Percentiles rank a stretch among this genome's conserved stretches.
phyloP scores from a whole-genome alignment of 2,888 invertebrate genomes.

The Cantharis lateralis region DNA sequence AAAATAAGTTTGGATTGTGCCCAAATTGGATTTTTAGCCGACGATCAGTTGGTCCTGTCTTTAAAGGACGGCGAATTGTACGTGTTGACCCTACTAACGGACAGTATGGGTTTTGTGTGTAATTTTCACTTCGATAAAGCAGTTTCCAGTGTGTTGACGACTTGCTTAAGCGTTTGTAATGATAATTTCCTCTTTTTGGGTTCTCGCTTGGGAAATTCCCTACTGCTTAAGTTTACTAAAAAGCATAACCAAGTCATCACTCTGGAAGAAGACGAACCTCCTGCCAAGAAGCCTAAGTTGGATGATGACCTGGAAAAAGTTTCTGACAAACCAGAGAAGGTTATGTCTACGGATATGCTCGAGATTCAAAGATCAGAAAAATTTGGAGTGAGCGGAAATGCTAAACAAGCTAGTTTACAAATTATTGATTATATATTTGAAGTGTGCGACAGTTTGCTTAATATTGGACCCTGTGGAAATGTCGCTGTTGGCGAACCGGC shows the following conservation, averaged over 20 bases:
- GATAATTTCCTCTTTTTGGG: slow-evolving; percentile 95
- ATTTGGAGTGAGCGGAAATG: slow-evolving; percentile 86
- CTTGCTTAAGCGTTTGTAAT: slow-evolving; percentile 91
- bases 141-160: slow-evolving; percentile 92
- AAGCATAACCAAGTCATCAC: slow-evolving; percentile 59
- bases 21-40: slow-evolving; percentile 82
- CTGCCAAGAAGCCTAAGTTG: slow-evolving; percentile 56
- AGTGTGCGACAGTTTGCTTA: slow-evolving; percentile 91
- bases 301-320: slow-evolving; percentile 44
- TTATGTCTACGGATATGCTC: slow-evolving; percentile 77
- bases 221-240: slow-evolving; percentile 63
- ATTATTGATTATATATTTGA: slow-evolving; percentile 89
- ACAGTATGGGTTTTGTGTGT: slow-evolving; percentile 91
- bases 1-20: slow-evolving; percentile 89
- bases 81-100: slow-evolving; percentile 89
- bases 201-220: slow-evolving; percentile 93
- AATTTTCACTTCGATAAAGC: slow-evolving; percentile 94
- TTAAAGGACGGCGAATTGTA: slow-evolving; percentile 91
- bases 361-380: slow-evolving; percentile 86
- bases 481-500: slow-evolving; percentile 94
- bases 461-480: slow-evolving; percentile 95
- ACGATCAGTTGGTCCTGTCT: slow-evolving; percentile 86
- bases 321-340: slow-evolving; percentile 61
- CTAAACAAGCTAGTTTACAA: slow-evolving; percentile 82
- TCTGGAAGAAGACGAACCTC: slow-evolving; percentile 63